Percentiles rank a stretch among this genome's conserved stretches.
phyloP scores from a whole-genome alignment of 1,140 invertebrate genomes.

The Zeugodacus cucurbitae region DNA sequence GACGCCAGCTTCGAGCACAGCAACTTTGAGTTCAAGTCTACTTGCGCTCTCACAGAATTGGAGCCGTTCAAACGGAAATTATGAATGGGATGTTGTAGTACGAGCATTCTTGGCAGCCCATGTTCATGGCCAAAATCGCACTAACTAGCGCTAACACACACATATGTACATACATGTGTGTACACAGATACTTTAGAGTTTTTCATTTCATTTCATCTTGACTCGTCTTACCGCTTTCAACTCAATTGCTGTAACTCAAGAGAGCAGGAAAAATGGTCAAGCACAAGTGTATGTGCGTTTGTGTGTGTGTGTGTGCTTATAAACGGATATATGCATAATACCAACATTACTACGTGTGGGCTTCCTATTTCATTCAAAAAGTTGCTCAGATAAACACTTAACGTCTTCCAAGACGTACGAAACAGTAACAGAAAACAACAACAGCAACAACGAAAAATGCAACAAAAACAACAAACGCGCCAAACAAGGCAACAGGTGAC shows the following conservation, averaged over 20 bases:
- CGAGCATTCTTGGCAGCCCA: neutral
- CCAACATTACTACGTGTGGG: conserved; percentile 39
- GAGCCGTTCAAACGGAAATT: conserved; percentile 13
- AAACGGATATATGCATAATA: conserved; percentile 11
- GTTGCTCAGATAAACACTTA: conserved; percentile 41
- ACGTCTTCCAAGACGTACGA: conserved; percentile 20
- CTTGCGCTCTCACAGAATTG: neutral
- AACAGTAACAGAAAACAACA: neutral
- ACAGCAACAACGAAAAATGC: neutral
- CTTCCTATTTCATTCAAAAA: conserved; percentile 43
- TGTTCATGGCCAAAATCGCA: conserved; percentile 11
- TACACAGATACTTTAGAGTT: neutral
- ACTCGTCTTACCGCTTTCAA: conserved; percentile 29
- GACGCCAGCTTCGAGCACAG: neutral
- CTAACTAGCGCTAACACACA: neutral
- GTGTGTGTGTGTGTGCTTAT: neutral
- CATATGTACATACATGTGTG: neutral
- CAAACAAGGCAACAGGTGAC: conserved; percentile 52
- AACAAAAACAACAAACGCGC: conserved; percentile 38
- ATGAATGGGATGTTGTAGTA: conserved; percentile 44
- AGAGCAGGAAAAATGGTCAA: conserved; percentile 36
- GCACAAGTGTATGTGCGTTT: neutral
- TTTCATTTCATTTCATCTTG: conserved; percentile 34
- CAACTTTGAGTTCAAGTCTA: neutral
- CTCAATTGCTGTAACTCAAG: conserved; percentile 23